Percentiles rank a stretch among this genome's conserved stretches.
Conservation (phyloP, 2,797 vertebrate species). For the Liparis tanakae region DNA sequence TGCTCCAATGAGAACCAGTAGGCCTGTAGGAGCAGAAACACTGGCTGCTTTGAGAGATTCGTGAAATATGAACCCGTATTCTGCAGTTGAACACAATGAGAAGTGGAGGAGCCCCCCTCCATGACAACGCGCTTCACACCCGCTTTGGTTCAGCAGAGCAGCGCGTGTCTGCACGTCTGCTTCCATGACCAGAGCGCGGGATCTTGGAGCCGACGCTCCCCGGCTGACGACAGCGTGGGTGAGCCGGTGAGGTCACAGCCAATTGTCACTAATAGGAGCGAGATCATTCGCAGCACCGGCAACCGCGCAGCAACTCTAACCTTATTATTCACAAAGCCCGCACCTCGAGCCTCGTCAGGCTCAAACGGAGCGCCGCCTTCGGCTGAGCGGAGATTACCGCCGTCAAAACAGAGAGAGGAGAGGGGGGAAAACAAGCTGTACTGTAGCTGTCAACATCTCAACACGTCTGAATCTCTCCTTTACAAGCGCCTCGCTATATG, state of each 20-base stretch:
- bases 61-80: slow-evolving; percentile 44
- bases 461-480: slow-evolving; percentile 75
- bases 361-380: slow-evolving; percentile 68
- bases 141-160: slow-evolving; percentile 66
- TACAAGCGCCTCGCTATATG: slow-evolving; percentile 74
- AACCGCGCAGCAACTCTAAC: slow-evolving; percentile 75
- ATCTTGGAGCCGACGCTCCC: slow-evolving; percentile 64
- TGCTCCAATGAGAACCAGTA: neutral
- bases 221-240: slow-evolving; percentile 72
- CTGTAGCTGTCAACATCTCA: slow-evolving; percentile 84
- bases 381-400: slow-evolving; percentile 75
- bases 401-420: slow-evolving; percentile 57
- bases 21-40: neutral
- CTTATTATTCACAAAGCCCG: slow-evolving; percentile 82
- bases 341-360: slow-evolving; percentile 73
- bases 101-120: slow-evolving; percentile 64
- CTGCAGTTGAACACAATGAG: slow-evolving; percentile 57
- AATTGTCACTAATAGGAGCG: slow-evolving; percentile 78
- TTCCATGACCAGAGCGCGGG: slow-evolving; percentile 72
- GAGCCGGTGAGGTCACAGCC: slow-evolving; percentile 82
- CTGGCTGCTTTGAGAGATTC: slow-evolving; percentile 18
- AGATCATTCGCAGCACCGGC: slow-evolving; percentile 75
- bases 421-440: slow-evolving; percentile 71
- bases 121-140: slow-evolving; percentile 69
- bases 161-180: slow-evolving; percentile 78